Evolutionary conservation across 2,797 vertebrate genomes (phyloP), one percentile per base, ranked within the genome.

Genomic region (Momotus momota): DNA sequence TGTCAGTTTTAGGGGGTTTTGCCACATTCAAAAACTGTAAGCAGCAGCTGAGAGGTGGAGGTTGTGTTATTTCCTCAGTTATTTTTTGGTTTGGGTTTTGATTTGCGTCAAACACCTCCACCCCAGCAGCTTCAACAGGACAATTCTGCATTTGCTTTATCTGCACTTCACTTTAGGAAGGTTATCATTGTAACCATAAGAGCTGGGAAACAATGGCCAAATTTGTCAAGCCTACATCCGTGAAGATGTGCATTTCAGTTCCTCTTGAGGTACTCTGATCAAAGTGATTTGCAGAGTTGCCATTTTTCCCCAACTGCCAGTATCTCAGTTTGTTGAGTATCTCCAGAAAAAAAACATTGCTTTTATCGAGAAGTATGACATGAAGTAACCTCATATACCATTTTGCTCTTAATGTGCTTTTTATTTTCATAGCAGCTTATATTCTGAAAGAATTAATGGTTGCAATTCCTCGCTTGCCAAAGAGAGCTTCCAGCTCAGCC

Each of bases 31-130:
- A 85, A 92, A 86, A 65, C 66, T 88, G 84, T 72, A 80, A 92
- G 77, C 38, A 90, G 65, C 46, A 81, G 41, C 72, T 91, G 75
- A 74, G 65, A 74, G 65, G 43, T 87, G 52, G 84, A 67, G 55
- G 13, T 81, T 69, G 29, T 90, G 22, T 73, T 66, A 31, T 74
- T 90, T 52, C 57, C 20, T 85, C 27, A 51, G n/a, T 73, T 93
- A 62, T 57, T 80, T 83, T 89, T 93, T 70, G 21, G 40, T n/a
- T 26, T 70, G 14, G 31, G 35, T 86, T 95, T 94, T 84, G 83
- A 72, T 75, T 86, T 38, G 20, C 85, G 62, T 96, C 88, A 84
- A 88, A 90, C 61, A 71, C 40, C 35, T 95, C 88, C 58, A 73
- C 51, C 77, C 69, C 70, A 72, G 80, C 80, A 80, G 66, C 18